Conservation (phyloP, 2,113 vertebrate species). For the Todiramphus saurophagus region DNA sequence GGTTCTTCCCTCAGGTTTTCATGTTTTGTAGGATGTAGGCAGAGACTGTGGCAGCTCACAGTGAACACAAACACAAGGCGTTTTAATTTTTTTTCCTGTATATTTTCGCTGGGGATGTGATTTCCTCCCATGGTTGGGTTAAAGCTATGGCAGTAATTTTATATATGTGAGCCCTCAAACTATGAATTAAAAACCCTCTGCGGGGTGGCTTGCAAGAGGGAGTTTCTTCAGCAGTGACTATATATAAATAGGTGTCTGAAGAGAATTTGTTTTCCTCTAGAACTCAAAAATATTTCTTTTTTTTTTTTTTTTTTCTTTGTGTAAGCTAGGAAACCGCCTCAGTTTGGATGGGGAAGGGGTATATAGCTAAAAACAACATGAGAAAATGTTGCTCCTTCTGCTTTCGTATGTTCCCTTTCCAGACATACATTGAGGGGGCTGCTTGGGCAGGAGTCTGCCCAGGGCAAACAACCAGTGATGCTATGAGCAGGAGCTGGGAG, state of each 20-base stretch:
- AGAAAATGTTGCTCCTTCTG: background rate
- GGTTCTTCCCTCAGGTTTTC: conserved; percentile 6
- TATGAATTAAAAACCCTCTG: background rate
- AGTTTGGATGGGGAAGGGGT: background rate
- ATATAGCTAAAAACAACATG: background rate
- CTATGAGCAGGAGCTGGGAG: background rate
- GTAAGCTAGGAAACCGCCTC: background rate
- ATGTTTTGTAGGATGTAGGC: background rate
- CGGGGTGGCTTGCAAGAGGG: background rate
- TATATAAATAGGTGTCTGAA: background rate
- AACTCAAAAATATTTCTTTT: background rate
- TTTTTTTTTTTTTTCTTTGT: background rate
- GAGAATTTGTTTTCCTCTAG: background rate
- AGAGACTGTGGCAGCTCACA: background rate
- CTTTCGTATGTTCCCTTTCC: background rate
- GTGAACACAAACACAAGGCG: background rate
- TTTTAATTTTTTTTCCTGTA: background rate
- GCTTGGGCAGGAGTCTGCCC: background rate
- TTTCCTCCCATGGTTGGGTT: background rate
- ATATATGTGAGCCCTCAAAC: background rate
- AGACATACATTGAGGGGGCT: background rate
- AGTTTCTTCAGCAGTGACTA: background rate
- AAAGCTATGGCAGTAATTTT: background rate
- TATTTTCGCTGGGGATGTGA: background rate
- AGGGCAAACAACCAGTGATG: background rate